Evolutionary conservation across 2,888 invertebrate genomes (phyloP).

Genomic region (Microplitis manilae): DNA sequence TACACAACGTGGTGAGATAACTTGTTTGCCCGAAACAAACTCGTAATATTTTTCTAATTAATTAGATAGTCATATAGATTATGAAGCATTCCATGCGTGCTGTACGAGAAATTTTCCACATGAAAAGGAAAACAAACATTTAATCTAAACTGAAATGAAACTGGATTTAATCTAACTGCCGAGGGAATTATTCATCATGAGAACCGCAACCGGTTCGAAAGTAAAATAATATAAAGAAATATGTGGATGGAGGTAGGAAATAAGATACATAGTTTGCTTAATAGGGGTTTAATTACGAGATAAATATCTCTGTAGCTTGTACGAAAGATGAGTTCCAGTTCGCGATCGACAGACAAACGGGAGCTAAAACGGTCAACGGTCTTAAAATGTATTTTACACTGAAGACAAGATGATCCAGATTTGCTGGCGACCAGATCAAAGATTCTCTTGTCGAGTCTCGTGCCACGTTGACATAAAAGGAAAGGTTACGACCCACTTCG

Average conservation of each 20-base stretch:
- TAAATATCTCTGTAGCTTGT: too few species aligned
- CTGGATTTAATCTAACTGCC: background rate
- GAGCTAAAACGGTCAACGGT: background rate
- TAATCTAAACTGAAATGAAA: background rate
- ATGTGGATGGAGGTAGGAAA: too few species aligned
- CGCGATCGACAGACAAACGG: background rate
- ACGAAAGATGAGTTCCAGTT: background rate
- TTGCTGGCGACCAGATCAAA: background rate
- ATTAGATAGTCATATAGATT: too few species aligned
- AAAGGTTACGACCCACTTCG: background rate
- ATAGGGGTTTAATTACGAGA: too few species aligned
- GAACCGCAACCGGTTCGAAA: background rate
- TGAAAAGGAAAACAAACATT: background rate
- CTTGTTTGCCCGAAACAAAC: too few species aligned
- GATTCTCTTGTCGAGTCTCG: background rate
- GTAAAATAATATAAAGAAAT: too few species aligned
- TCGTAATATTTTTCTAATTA: too few species aligned
- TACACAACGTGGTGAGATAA: too few species aligned
- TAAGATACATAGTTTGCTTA: too few species aligned
- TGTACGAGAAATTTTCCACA: too few species aligned
- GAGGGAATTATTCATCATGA: background rate
- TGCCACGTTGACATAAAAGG: background rate
- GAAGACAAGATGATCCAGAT: background rate
- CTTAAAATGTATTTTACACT: background rate
- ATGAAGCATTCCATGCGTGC: too few species aligned